A percentile compares a stretch with the other conserved stretches of the same genome.
Evolutionary conservation across 1,140 invertebrate species (phyloP).

Genomic region (Pseudobourletiella spinata): DNA sequence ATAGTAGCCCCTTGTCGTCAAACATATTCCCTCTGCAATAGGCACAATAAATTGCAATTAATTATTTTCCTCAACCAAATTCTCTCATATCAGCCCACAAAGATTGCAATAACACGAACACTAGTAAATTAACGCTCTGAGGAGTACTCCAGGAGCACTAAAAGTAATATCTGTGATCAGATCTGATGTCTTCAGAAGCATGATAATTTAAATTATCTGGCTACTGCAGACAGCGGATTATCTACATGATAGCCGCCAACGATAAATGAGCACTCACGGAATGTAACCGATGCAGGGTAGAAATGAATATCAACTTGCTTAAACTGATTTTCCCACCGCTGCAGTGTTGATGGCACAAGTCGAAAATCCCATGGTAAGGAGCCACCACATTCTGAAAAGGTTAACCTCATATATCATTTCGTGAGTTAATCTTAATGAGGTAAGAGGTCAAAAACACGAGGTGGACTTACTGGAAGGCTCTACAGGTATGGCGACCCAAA

Average conservation of each 20-base stretch:
- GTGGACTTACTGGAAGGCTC: slow-evolving; percentile 32
- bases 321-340: slow-evolving; percentile 39
- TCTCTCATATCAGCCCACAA: too few species aligned
- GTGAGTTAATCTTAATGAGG: not conserved
- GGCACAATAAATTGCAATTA: not conserved
- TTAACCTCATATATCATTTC: not conserved
- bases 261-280: slow-evolving; percentile 57
- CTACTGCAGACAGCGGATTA: too few species aligned
- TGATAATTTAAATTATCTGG: too few species aligned
- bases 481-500: slow-evolving; percentile 31
- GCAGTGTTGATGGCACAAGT: slow-evolving; percentile 43
- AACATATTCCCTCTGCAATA: slow-evolving; percentile 20
- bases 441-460: slow-evolving; percentile 20
- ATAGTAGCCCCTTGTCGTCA: slow-evolving; percentile 12
- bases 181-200: too few species aligned
- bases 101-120: not conserved
- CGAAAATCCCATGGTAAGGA: slow-evolving; percentile 40
- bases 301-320: slow-evolving; percentile 54
- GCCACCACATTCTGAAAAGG: not conserved
- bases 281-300: slow-evolving; percentile 67
- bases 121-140: too few species aligned
- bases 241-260: too few species aligned
- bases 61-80: too few species aligned
- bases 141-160: too few species aligned
- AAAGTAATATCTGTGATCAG: too few species aligned